Evolutionary conservation across 1,140 invertebrate genomes (phyloP), one percentile per base, ranked within the genome.

Genomic region (Macrobrachium nipponense): DNA sequence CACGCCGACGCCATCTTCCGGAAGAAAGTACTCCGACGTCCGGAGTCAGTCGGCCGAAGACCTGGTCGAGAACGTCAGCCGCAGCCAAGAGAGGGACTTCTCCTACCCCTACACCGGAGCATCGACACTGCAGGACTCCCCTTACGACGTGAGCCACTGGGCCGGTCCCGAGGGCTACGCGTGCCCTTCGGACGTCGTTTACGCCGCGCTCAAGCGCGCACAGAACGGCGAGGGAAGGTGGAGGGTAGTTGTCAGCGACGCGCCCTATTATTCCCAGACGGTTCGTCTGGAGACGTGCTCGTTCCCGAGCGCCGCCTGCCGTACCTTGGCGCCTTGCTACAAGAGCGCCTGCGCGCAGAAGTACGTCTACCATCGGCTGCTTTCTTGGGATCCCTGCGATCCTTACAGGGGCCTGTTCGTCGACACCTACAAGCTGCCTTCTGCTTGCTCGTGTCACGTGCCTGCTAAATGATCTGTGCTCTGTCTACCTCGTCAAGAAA

Each of bases 261-360:
- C 51, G 44, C 75, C 8, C 15, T 77, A n/a, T 15, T 59, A 77
- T 20, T 51, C 43, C 15, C 75, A 77, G 75, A 77, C 75, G 5
- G 75, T 51, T 12, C 64, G 80, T 5, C 11, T 82, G 68, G 80
- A 82, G 68, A 73, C 66, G 4, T 82, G 80, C 23, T 68, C 60
- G 66, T 82, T 59, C 66, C 80, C 80, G 10, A n/a, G 60, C 18
- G 68, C 80, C 23, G 80, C 80, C 44, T 82, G 91, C 15, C 91
- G 90, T 60, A 84, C 91, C 36, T 60, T 90, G 58, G 89, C 89
- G 10, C 89, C 89, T 20, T 90, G 89, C 87, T 89, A 89, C 79
- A 70, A 89, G 61, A 89, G 83, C 60, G 77, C 87, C 20, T 90
- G 89, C 78, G 86, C 84, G 11, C 89, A 90, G 82, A 90, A 90